Evolutionary conservation across 2,888 invertebrate species (phyloP), one percentile per base, ranked within the genome.

Genomic region (Beris chalybata): DNA sequence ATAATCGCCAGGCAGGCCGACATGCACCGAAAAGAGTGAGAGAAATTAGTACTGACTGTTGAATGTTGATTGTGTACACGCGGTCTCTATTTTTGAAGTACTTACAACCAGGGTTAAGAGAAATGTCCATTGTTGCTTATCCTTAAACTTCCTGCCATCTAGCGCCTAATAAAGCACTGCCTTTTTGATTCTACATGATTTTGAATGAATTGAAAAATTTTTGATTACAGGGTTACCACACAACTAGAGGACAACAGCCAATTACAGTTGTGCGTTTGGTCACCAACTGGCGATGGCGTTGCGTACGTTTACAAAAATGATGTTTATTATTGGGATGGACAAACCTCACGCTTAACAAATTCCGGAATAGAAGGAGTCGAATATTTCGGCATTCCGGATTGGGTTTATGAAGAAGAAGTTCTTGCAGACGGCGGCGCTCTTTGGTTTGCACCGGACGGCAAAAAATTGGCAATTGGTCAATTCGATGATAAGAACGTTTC

Each of bases 351-450:
- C n/a, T 78, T 89, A 52, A 91, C 91, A 1, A 78, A 75, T 6
- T 85, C 86, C 65, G 91, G 91, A 1, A 76, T 84, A 1, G 82
- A 83, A 0, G 88, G 86, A 2, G 81, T 86, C 44, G 82, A 93
- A 61, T 94, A 89, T 78, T 91, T 92, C 76, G 95, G 95, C 4
- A 84, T 92, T 22, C 87, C 94, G 7, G 95, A 96, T 78, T 96
- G 96, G 96, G 89, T 95, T 45, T 96, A 96, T 77, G 95, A 95
- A 86, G 93, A 93, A 86, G 93, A 93, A 79, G 88, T 93, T 11
- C 81, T 93, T 61, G 84, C 84, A 61, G 83, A 86, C 6, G 86
- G 87, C 57, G 85, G 86, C 71, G 93, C 93, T 0, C 74, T 92
- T 71, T 94, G 93, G 93, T 90, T 92, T 83, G 91, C 92, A 0